phyloP scores from a whole-genome alignment of 2,888 invertebrate genomes.

The Lycophotia porphyrea region DNA sequence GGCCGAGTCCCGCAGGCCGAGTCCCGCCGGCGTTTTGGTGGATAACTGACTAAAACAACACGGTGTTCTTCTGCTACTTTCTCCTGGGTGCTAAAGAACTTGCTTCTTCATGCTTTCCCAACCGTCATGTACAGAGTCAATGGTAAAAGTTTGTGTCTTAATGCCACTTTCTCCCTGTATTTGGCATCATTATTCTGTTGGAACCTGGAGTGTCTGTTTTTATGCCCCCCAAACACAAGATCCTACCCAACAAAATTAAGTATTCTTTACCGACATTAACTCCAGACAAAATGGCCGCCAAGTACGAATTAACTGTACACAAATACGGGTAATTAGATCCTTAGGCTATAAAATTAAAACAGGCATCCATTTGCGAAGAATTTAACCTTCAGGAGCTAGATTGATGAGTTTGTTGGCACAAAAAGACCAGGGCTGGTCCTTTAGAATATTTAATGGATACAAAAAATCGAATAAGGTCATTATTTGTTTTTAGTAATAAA shows the following conservation, averaged over 20 bases:
- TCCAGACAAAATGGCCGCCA: slow-evolving; percentile 49
- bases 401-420: slow-evolving; percentile 57
- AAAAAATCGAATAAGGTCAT: slow-evolving; percentile 4
- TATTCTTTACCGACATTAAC: slow-evolving; percentile 43
- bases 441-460: slow-evolving; percentile 16
- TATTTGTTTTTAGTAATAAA: slow-evolving; percentile 38
- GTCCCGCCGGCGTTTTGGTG: too few species aligned
- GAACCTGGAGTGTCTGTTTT: neutral
- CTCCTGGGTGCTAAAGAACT: neutral
- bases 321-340: slow-evolving; percentile 63
- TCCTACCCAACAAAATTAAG: slow-evolving; percentile 5
- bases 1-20: too few species aligned
- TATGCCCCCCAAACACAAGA: neutral
- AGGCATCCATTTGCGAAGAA: slow-evolving; percentile 59
- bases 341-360: slow-evolving; percentile 62
- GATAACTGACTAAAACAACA: neutral
- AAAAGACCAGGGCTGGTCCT: slow-evolving; percentile 15
- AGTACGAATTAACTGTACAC: slow-evolving; percentile 62
- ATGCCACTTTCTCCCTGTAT: too few species aligned
- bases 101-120: neutral
- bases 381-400: slow-evolving; percentile 63
- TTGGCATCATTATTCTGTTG: neutral
- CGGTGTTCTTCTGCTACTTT: neutral
- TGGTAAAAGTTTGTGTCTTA: neutral
- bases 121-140: neutral